Evolutionary conservation across 2,888 invertebrate genomes (phyloP).

Genomic region (Andricus curvator): DNA sequence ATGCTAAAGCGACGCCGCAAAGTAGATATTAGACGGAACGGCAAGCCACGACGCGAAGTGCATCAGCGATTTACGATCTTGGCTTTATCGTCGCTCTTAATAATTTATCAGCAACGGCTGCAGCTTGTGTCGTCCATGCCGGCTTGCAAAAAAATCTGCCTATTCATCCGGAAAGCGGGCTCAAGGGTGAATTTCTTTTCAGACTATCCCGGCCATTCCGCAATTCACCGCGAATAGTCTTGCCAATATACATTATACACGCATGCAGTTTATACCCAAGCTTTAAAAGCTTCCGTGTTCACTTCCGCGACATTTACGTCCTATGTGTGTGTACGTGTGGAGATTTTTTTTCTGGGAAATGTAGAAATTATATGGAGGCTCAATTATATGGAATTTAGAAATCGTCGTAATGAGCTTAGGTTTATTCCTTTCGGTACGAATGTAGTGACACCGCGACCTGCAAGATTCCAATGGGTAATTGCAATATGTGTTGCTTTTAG

Average conservation of each 20-base stretch:
- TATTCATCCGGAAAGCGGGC: constrained; percentile 48
- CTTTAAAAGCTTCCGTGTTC: constrained; percentile 42
- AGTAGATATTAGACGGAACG: constrained; percentile 62
- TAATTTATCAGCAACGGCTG: constrained; percentile 58
- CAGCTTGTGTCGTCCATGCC: constrained; percentile 41
- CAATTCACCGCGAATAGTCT: constrained; percentile 13
- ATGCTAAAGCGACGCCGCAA: constrained; percentile 58
- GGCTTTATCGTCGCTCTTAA: constrained; percentile 59
- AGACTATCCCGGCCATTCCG: background rate
- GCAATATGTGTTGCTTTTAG: background rate
- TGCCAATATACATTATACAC: constrained; percentile 15
- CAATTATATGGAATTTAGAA: constrained; percentile 23
- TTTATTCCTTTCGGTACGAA: background rate
- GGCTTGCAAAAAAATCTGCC: constrained; percentile 49
- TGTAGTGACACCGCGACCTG: constrained; percentile 5
- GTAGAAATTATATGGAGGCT: constrained; percentile 17
- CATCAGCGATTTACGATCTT: constrained; percentile 59
- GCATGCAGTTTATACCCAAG: constrained; percentile 18
- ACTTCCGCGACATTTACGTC: constrained; percentile 32
- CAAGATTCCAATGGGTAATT: background rate
- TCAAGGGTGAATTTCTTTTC: constrained; percentile 32
- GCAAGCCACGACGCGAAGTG: constrained; percentile 52
- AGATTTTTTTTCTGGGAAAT: background rate
- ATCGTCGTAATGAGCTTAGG: constrained; percentile 21
- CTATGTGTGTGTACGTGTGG: background rate